Percentiles rank a stretch among this genome's conserved stretches.
Evolutionary conservation across 2,797 vertebrate species (phyloP).

Genomic region (Argya squamiceps): DNA sequence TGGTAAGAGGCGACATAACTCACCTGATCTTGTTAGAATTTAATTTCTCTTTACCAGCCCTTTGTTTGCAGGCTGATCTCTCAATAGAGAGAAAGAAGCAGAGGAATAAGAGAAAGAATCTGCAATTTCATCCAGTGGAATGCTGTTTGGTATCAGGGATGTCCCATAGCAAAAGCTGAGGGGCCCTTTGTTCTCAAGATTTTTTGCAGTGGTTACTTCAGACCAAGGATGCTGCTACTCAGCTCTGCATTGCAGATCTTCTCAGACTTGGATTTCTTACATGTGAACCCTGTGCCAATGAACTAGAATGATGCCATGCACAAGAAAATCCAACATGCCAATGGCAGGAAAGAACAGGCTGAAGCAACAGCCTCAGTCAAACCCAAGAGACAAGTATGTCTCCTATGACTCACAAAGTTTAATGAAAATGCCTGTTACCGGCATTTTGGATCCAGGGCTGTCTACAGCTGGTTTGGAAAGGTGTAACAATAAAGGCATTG

Average conservation of each 20-base stretch:
- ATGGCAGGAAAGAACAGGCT: background rate
- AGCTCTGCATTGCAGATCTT: background rate
- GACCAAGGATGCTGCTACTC: background rate
- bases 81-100: background rate
- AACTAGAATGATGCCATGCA: background rate
- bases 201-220: background rate
- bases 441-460: background rate
- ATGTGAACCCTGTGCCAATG: background rate
- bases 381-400: background rate
- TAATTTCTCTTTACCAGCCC: background rate
- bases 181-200: background rate
- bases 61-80: background rate
- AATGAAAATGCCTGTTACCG: background rate
- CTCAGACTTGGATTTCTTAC: background rate
- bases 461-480: background rate
- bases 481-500: background rate
- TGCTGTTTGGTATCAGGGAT: background rate
- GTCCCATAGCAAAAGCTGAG: background rate
- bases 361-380: background rate
- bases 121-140: background rate
- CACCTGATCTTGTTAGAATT: background rate
- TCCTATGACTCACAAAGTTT: background rate
- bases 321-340: background rate
- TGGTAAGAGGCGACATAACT: background rate
- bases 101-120: background rate